A percentile compares a stretch with the other conserved stretches of the same genome.
Evolutionary conservation across 1,140 invertebrate species (phyloP).

Genomic region (Heliconius nattereri): DNA sequence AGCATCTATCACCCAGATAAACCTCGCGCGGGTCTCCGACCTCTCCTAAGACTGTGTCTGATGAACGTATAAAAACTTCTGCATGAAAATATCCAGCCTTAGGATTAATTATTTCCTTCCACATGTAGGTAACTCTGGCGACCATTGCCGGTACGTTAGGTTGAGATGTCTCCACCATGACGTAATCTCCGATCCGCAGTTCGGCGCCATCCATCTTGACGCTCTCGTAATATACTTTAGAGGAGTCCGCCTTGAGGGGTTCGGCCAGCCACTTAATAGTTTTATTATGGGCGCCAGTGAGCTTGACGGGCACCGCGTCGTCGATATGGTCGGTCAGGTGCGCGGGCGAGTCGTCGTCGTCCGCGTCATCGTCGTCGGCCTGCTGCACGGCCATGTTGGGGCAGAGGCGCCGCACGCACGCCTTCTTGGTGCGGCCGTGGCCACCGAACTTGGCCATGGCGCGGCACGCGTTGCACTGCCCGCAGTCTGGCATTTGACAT

Average conservation of each 20-base stretch:
- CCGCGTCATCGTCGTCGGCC: slow-evolving; percentile 84
- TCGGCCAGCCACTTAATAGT: slow-evolving; percentile 85
- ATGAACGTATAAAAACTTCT: slow-evolving; percentile 86
- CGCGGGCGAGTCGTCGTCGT: slow-evolving; percentile 82
- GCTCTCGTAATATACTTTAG: slow-evolving; percentile 82
- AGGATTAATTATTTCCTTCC: slow-evolving; percentile 82
- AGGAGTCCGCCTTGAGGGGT: slow-evolving; percentile 80
- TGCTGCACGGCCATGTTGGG: slow-evolving; percentile 90
- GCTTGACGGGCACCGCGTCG: slow-evolving; percentile 72
- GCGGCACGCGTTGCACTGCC: slow-evolving; percentile 84
- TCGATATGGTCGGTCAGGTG: slow-evolving; percentile 64
- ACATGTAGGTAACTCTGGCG: slow-evolving; percentile 87
- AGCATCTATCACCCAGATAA: slow-evolving; percentile 88
- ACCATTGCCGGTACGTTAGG: slow-evolving; percentile 85
- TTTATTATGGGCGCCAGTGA: slow-evolving; percentile 62
- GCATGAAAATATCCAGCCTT: slow-evolving; percentile 84
- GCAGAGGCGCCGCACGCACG: slow-evolving; percentile 86
- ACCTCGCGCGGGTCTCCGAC: slow-evolving; percentile 89
- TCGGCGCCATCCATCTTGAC: slow-evolving; percentile 80
- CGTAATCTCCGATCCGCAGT: slow-evolving; percentile 83
- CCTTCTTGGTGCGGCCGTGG: slow-evolving; percentile 86
- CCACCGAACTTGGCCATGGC: slow-evolving; percentile 90
- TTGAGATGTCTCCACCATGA: slow-evolving; percentile 87
- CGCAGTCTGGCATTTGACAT: slow-evolving; percentile 89
- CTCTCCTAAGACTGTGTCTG: slow-evolving; percentile 90